phyloP scores from a whole-genome alignment of 2,113 vertebrate species.

The Calyptomena viridis region DNA sequence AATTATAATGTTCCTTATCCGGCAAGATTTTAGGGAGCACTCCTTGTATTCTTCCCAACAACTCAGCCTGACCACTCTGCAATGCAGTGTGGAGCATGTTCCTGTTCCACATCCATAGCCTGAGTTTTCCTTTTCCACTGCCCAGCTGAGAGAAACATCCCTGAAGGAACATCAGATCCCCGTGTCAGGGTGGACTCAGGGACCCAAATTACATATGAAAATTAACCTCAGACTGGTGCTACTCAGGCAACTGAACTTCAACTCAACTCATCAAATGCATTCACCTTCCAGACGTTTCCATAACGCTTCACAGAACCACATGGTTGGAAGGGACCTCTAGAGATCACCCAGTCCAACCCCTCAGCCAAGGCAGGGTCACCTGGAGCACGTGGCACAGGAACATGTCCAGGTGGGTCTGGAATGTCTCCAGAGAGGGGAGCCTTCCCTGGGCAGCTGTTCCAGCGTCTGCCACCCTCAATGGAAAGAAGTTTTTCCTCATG shows the following conservation, averaged over 20 bases:
- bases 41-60: neutral
- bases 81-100: accelerated
- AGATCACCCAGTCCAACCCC: neutral
- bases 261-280: neutral
- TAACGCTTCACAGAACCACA: neutral
- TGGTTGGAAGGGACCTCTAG: neutral
- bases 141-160: neutral
- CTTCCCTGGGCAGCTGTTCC: neutral
- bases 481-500: neutral
- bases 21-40: neutral
- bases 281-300: neutral
- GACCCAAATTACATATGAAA: accelerated
- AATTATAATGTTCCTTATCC: neutral
- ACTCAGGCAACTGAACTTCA: neutral
- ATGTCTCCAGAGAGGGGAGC: neutral
- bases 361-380: neutral
- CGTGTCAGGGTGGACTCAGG: too few relatives aligned
- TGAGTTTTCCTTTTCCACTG: neutral
- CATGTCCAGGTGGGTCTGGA: neutral
- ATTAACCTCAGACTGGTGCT: neutral
- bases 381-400: neutral
- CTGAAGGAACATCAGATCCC: neutral
- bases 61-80: accelerated
- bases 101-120: accelerated
- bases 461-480: neutral